Evolutionary conservation across 2,113 vertebrate genomes (phyloP), one percentile per base, ranked within the genome.

Genomic region (Chaenocephalus aceratus): DNA sequence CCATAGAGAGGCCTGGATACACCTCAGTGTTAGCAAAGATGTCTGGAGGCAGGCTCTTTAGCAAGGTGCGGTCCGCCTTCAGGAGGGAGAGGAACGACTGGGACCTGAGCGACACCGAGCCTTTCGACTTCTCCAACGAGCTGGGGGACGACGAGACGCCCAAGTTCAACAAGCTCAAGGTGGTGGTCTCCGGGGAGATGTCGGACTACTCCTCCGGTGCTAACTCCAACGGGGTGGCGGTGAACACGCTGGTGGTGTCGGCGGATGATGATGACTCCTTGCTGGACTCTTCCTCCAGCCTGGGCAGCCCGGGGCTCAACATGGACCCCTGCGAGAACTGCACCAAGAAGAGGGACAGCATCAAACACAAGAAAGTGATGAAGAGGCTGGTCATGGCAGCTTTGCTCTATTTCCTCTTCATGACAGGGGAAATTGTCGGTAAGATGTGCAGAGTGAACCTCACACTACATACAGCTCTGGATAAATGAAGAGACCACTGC

Each of bases 401-500:
- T 0, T 6, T 95, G n/a, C 96, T 99, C 0, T 99, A 99, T 82
- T 93, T 97, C 12, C 93, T 98, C 34, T 99, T 99, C 88, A 99
- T 99, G 97, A 91, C 94, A 0, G 98, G 96, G 9, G 98, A 99
- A 86, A 96, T 99, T 15, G 79, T 98, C 81, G 98, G 98, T 99
- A 94, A 97, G 96, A 44, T 10, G 0, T 30, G 10, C 34, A 46
- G 15, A 34, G 10, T 53, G 1, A 12, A 4, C 2, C 49, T 23
- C 46, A 12, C n/a, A 10, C 3, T 44, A 3, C 14, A 36, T 9
- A 41, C 36, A 41, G 36, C 36, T 41, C 36, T 41, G 36, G 36
- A 41, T 6, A 41, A 41, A 41, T 41, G 5, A 41, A 41, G 36
- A 41, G 36, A 41, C 36, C 5, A 41, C 5, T 41, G 5, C 36